Evolutionary conservation across 1,140 invertebrate genomes (phyloP), one percentile per base, ranked within the genome.

Genomic region (Drosophila lacteicornis): DNA sequence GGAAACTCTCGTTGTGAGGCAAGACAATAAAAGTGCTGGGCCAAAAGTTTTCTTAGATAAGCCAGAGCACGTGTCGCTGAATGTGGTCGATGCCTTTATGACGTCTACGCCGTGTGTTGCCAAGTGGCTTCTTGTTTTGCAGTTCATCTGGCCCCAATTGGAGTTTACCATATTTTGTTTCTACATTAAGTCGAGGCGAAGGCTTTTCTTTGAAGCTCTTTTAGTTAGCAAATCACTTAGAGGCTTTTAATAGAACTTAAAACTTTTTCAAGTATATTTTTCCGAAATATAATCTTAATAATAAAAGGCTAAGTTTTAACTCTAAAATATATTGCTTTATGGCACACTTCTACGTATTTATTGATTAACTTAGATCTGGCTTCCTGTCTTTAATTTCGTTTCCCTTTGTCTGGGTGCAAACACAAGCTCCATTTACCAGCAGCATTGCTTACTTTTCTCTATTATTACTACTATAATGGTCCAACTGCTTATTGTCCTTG

Each of bases 401-500:
- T 51, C 13, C 67, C 17, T 51, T 73, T 74, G 68, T 61, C 50
- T n/a, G 12, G 9, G 2, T 36, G 49, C 58, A 75, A 75, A 76
- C 51, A 76, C 53, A 51, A 51, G 68, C 53, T 30, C 45, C 70
- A 42, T 74, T 63, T 56, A 40, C 75, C 51, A 46, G 27, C 27
- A 70, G 36, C 53, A 60, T 60, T 79, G 58, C 75, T 73, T 79
- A 60, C 76, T 59, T 79, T 79, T 45, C 55, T 65, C 68, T 73
- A 79, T 79, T 69, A 79, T 82, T 63, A 79, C 81, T 66, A 63
- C 63, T 53, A 60, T 38, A 49, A 77, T 70, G 67, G 80, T 30
- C 47, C 40, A 51, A 79, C 49, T 50, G 78, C 59, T 87, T 68
- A 82, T 87, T 87, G 76, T 87, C 49, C 79, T 79, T 66, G 68